Evolutionary conservation across 2,113 vertebrate species (phyloP), one percentile per base, ranked within the genome.

Genomic region (Tachycineta bicolor): DNA sequence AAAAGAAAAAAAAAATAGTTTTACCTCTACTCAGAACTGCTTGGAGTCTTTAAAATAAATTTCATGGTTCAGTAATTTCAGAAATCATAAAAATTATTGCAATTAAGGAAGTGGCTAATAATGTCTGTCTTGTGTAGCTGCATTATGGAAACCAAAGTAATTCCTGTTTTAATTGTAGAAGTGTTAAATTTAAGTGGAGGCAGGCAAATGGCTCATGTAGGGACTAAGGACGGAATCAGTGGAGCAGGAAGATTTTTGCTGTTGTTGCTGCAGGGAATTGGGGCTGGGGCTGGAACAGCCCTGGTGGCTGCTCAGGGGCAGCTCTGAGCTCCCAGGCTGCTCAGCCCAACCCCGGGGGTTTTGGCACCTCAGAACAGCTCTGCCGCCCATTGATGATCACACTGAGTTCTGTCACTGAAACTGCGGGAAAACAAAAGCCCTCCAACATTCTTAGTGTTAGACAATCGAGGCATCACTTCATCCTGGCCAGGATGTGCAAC

Each of bases 51-150:
- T 86, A 59, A 93, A 87, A 88, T 92, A 80, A 78, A 95, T 96
- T 90, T 95, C 55, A 73, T 71, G 65, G 31, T 70, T 90, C 17
- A 28, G 25, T 87, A 81, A 83, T 67, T 83, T 65, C 58, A 77
- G 52, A 90, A 90, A 91, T 81, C 46, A 20, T 95, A 33, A 90
- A 82, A 82, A 87, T 26, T 43, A 85, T 89, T 92, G n/a, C 64
- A 71, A 83, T 94, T 96, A 90, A 95, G 12, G 65, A 94, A 88
- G 83, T 87, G 59, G 75, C 93, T 97, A 93, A 92, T 94, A 96
- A 92, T 58, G 52, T 91, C 47, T 83, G 47, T 34, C 29, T 75
- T 81, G 79, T 50, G 83, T 92, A 83, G 56, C 6, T 93, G 56
- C 70, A 60, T 68, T 69, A 58, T 52, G 52, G 69, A 73, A 82